Conservation (phyloP, 2,797 vertebrate genomes). For the Corythornis leucogaster region DNA sequence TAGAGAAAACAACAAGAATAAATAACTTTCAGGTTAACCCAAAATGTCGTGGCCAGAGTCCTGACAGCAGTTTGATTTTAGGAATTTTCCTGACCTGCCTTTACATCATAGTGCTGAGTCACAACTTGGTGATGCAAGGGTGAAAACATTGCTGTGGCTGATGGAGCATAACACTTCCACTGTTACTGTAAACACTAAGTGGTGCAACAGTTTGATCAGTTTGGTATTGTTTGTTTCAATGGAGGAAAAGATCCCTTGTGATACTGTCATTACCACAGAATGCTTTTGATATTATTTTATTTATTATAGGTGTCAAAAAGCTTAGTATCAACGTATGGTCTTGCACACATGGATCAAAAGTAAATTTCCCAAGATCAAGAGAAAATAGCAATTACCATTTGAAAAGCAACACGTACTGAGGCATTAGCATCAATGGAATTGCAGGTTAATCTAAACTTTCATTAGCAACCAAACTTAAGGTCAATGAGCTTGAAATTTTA, state of each 20-base stretch:
- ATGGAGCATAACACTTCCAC: neutral
- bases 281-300: neutral
- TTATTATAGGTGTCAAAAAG: neutral
- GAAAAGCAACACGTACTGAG: neutral
- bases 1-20: neutral
- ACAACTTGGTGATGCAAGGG: neutral
- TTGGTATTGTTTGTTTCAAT: neutral
- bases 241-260: neutral
- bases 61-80: neutral
- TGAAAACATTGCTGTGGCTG: neutral
- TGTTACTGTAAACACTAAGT: neutral
- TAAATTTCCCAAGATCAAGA: neutral
- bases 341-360: neutral
- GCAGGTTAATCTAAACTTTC: neutral
- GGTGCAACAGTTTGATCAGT: neutral
- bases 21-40: conserved; percentile 20
- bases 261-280: neutral
- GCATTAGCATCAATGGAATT: neutral
- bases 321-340: neutral
- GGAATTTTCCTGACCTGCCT: neutral
- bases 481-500: neutral
- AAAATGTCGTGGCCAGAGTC: neutral
- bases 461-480: neutral
- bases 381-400: neutral
- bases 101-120: neutral